Percentiles rank a stretch among this genome's conserved stretches.
These are phyloP conservation scores for Ifrita kowaldi DNA, from an alignment of 2,113 vertebrate genomes.

Conservation along the genomic window DNA sequence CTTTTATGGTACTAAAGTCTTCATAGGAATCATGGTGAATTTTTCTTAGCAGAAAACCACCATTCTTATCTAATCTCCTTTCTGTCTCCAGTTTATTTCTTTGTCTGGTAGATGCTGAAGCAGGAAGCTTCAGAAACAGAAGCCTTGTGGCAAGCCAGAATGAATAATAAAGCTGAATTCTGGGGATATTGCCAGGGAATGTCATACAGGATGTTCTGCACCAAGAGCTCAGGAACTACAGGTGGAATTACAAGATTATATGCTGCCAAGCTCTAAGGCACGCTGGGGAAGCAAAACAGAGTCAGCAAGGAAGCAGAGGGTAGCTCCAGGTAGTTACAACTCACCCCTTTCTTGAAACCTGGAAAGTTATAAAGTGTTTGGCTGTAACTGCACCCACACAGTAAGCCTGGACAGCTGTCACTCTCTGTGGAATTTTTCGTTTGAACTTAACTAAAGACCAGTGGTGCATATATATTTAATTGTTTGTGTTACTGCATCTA, in stretches of 20 bases:
- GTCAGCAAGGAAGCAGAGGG: background rate
- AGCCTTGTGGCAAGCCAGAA: constrained; percentile 4
- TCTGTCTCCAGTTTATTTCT: background rate
- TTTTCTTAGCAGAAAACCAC: background rate
- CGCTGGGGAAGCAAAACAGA: background rate
- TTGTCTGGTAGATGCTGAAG: constrained; percentile 8
- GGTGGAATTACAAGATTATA: constrained; percentile 26
- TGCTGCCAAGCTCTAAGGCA: background rate
- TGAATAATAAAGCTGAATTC: constrained; percentile 39
- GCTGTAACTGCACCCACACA: background rate
- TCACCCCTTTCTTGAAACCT: background rate
- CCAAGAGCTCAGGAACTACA: constrained; percentile 12
- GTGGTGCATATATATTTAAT: background rate
- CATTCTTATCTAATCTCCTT: background rate
- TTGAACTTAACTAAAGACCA: background rate
- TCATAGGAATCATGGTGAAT: background rate
- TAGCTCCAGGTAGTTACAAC: background rate
- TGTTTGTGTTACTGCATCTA: background rate
- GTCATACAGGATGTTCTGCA: constrained; percentile 9
- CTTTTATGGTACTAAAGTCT: background rate
- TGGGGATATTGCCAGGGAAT: constrained; percentile 46
- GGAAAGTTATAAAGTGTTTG: background rate
- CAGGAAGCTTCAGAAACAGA: constrained; percentile 18
- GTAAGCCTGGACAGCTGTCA: background rate
- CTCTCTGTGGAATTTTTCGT: background rate